These are phyloP conservation scores for Lamprotornis superbus DNA, from an alignment of 2,113 vertebrate species.

Conservation along the genomic window DNA sequence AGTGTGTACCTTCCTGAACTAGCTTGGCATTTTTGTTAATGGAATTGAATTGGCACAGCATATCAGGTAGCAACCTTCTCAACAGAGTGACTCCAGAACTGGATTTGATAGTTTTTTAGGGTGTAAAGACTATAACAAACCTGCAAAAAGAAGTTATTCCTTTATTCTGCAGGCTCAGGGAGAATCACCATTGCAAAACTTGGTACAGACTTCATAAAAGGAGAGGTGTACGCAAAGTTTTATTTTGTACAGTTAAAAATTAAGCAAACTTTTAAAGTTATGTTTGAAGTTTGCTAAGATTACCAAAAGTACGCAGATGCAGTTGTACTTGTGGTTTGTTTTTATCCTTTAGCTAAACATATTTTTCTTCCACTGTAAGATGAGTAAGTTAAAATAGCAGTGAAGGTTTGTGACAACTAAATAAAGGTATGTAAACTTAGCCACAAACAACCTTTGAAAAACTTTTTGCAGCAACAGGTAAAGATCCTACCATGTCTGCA, in stretches of 20 bases:
- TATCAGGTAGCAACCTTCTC: background rate
- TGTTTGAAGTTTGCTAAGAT: background rate
- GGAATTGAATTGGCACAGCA: background rate
- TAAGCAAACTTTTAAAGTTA: background rate
- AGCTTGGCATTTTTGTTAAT: background rate
- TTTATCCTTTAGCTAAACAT: slow-evolving; percentile 49
- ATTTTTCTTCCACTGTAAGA: background rate
- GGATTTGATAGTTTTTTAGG: background rate
- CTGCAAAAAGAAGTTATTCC: background rate
- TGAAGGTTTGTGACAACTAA: slow-evolving; percentile 11
- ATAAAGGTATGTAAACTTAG: slow-evolving; percentile 27
- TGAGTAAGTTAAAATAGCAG: slow-evolving; percentile 3
- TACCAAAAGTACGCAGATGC: background rate
- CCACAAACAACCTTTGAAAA: slow-evolving; percentile 38
- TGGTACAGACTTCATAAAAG: background rate
- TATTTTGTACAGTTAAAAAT: background rate
- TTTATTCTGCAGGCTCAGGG: background rate
- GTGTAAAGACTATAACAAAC: background rate
- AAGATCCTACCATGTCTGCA: slow-evolving; percentile 40
- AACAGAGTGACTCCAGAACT: background rate
- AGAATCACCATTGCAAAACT: background rate
- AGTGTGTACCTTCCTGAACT: background rate
- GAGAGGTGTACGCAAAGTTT: background rate
- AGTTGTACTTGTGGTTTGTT: slow-evolving; percentile 21
- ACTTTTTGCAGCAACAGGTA: slow-evolving; percentile 46